Evolutionary conservation across 2,113 vertebrate species (phyloP).

Genomic region (Bucco capensis): DNA sequence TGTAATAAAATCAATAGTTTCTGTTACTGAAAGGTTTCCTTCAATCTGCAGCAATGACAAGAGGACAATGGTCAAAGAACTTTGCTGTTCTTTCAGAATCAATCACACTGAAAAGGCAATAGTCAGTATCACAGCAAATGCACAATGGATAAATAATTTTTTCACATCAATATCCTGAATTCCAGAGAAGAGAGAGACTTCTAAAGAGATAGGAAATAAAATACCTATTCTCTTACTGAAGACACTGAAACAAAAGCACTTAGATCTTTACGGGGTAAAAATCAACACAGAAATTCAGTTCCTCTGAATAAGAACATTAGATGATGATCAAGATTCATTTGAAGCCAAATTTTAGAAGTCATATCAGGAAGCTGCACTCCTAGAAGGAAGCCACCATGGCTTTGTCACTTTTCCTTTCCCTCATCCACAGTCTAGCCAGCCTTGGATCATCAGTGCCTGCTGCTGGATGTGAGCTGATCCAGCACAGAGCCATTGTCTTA

Average conservation of each 20-base stretch:
- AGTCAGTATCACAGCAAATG: neutral
- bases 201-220: neutral
- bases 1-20: slow-evolving; percentile 37
- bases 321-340: neutral
- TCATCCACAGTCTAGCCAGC: neutral
- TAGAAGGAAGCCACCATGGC: neutral
- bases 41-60: slow-evolving; percentile 20
- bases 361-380: neutral
- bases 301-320: neutral
- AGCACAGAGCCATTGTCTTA: neutral
- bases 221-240: neutral
- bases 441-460: neutral
- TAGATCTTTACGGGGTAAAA: neutral
- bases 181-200: neutral
- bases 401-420: neutral
- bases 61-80: neutral
- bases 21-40: neutral
- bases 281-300: neutral
- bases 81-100: slow-evolving; percentile 17
- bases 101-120: slow-evolving; percentile 22
- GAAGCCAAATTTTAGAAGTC: neutral
- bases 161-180: neutral
- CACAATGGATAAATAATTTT: neutral
- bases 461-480: neutral
- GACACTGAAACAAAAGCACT: neutral